Percentiles rank a stretch among this genome's conserved stretches.
Conservation (phyloP, 2,888 invertebrate species). For the Bursaphelenchus okinawaensis region DNA sequence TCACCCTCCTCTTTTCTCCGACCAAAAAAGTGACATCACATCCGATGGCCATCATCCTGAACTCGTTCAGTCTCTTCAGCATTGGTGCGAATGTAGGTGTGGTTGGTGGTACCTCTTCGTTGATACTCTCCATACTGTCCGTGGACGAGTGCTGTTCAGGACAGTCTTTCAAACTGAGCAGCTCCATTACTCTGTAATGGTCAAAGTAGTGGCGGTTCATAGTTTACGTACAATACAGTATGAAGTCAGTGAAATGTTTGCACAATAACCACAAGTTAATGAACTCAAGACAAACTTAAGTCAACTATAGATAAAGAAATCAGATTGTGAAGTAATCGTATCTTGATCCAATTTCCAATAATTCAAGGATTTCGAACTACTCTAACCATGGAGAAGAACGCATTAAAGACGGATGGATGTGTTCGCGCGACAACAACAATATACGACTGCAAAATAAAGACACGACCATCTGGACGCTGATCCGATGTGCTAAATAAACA, state of each 20-base stretch:
- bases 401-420: background rate
- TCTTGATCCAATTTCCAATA: too few species aligned
- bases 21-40: slow-evolving; percentile 37
- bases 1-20: slow-evolving; percentile 32
- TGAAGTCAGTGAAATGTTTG: too few species aligned
- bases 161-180: background rate
- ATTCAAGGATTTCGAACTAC: too few species aligned
- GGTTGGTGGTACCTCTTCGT: background rate
- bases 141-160: background rate
- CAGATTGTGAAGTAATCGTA: too few species aligned
- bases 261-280: too few species aligned
- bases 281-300: too few species aligned
- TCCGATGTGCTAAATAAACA: background rate
- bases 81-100: background rate
- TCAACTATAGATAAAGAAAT: too few species aligned
- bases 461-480: background rate
- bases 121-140: background rate
- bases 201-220: background rate
- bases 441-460: background rate
- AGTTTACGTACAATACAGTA: too few species aligned
- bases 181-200: background rate
- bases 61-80: slow-evolving; percentile 29
- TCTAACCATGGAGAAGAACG: too few species aligned
- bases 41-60: slow-evolving; percentile 30
- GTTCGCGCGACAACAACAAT: too few species aligned